phyloP scores from a whole-genome alignment of 2,888 invertebrate species.

The Mystacides longicornis region DNA sequence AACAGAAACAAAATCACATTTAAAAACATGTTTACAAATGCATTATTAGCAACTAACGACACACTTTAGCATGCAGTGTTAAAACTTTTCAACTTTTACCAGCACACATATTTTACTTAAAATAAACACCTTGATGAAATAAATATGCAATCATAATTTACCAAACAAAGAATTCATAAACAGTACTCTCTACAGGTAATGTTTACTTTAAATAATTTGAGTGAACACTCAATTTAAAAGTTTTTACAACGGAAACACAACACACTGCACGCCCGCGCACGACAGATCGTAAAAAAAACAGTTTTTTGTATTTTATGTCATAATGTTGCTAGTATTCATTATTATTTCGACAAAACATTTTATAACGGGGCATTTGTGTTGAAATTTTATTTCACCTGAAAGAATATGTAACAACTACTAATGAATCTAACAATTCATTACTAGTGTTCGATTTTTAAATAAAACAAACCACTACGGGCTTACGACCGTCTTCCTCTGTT shows the following conservation, averaged over 20 bases:
- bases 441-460: no score
- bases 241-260: neutral
- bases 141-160: no score
- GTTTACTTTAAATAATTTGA: neutral
- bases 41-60: conserved; percentile 1
- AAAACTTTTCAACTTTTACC: neutral
- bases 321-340: no score
- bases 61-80: neutral
- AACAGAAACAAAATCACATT: neutral
- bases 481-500: no score
- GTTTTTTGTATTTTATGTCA: neutral
- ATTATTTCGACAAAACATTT: neutral
- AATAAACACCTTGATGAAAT: neutral
- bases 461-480: no score
- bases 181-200: no score
- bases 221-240: neutral
- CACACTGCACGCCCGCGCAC: neutral
- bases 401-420: no score
- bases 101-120: neutral
- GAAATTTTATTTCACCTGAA: no score
- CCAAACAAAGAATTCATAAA: no score
- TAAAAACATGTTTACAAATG: neutral
- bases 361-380: no score
- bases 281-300: neutral
- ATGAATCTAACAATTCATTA: no score